phyloP scores from a whole-genome alignment of 2,113 vertebrate genomes.

The Paraplagusia blochii region DNA sequence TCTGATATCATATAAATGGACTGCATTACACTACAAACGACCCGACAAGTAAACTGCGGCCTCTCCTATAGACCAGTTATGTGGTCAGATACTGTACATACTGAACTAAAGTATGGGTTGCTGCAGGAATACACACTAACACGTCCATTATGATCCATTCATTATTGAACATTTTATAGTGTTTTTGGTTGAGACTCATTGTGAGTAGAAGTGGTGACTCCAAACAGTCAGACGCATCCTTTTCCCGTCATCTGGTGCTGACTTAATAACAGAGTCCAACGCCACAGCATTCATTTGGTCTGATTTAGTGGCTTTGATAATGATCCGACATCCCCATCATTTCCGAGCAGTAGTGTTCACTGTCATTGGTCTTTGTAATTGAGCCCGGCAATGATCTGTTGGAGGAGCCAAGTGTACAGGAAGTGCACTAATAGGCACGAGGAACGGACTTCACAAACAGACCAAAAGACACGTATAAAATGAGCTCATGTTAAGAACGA shows the following conservation, averaged over 20 bases:
- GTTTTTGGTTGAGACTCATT: neutral
- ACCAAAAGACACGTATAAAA: constrained; percentile 3
- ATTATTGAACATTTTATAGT: constrained; percentile 4
- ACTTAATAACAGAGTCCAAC: neutral
- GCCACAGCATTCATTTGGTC: neutral
- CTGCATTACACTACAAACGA: too few species aligned
- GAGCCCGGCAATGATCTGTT: constrained; percentile 25
- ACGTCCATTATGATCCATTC: constrained; percentile 15
- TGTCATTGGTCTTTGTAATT: constrained; percentile 23
- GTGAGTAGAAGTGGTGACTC: constrained; percentile 1
- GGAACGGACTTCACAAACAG: constrained; percentile 40
- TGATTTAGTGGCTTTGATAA: constrained; percentile 29
- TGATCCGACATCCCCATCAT: constrained; percentile 5
- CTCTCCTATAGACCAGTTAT: too few species aligned
- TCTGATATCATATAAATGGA: too few species aligned
- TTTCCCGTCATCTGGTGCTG: neutral
- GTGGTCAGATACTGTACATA: too few species aligned
- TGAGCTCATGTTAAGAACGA: neutral
- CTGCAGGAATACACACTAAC: too few species aligned
- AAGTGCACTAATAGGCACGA: constrained; percentile 37
- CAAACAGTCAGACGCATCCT: neutral
- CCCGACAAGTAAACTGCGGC: too few species aligned
- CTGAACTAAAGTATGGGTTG: too few species aligned
- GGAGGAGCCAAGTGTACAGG: constrained; percentile 27
- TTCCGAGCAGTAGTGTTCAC: constrained; percentile 27